Base-by-base conservation (phyloP, 2,888 invertebrate species). In the Gortyna flavago region DNA sequence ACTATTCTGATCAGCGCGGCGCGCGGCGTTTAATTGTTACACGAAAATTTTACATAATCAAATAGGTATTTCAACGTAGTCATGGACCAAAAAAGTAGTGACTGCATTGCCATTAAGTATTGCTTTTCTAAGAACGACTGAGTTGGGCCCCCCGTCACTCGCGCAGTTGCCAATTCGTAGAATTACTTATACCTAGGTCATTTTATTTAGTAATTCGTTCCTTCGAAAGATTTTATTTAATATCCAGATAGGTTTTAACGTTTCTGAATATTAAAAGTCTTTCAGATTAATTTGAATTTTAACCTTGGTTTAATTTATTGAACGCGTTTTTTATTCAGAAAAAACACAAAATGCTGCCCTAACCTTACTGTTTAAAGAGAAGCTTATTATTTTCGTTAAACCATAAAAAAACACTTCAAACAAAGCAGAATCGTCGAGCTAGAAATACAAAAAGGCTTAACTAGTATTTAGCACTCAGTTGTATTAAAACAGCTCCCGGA, bases 101-200 rank as follows among this genome's bases (percentile, higher is more conserved):
- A 86, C 87, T 89, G 88, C 88, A 89, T 85, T 89, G 88, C 85
- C 86, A 89, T 90, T 87, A 87, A 85, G 85, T 86, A 92, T 90
- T 90, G 83, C 84, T 89, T 89, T 93, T 93, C 91, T 87, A 69
- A 90, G 92, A 93, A 93, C 72, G 57, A 68, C 85, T 85, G 79
- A 79, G 73, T 88, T 88, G 89, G 90, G 87, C 90, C 88, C 90
- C 87, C 86, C 87, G 89, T 90, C 87, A 89, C 78, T 90, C 85
- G 89, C 87, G 85, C 89, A 87, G 88, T 83, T 85, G 88, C 86
- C 83, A 87, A 85, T 93, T 92, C 92, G 81, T 80, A 83, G 93
- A 92, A 93, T 89, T 70, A 73, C 85, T 71, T 89, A 85, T 86
- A 89, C 88, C 87, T 88, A 88, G 85, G 80, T 85, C 75, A 86